Evolutionary conservation across 2,888 invertebrate species (phyloP).

Genomic region (Desoria tigrina): DNA sequence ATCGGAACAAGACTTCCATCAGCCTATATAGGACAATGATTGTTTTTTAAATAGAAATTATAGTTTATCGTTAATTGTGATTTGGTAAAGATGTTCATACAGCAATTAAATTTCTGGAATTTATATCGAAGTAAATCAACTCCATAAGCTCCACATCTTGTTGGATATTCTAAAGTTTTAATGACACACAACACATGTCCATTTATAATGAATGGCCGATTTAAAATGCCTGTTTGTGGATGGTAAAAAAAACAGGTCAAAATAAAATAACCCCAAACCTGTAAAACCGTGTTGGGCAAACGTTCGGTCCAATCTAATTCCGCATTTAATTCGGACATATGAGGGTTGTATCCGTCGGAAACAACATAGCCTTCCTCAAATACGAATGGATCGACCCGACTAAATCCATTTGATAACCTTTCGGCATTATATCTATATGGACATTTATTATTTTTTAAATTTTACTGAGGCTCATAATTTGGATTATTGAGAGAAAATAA

Average conservation of each 20-base stretch:
- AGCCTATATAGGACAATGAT: not conserved
- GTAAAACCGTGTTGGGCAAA: not conserved
- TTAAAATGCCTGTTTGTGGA: no score
- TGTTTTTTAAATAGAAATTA: not conserved
- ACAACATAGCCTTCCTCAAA: conserved; percentile 14
- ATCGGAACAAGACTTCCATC: conserved; percentile 7
- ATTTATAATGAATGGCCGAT: no score
- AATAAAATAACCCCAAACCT: no score
- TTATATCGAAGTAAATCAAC: not conserved
- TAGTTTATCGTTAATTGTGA: not conserved
- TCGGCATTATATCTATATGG: conserved; percentile 19
- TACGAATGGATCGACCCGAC: not conserved
- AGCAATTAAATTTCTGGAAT: no score
- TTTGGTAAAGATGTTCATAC: not conserved
- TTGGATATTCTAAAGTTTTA: not conserved
- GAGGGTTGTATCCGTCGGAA: conserved; percentile 9
- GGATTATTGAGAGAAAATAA: no score
- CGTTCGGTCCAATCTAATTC: no score
- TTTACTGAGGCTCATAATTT: no score
- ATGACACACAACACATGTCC: no score
- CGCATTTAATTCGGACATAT: no score
- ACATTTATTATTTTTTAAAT: no score
- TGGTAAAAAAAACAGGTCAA: no score
- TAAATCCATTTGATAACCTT: not conserved
- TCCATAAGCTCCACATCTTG: not conserved